These are phyloP conservation scores for Acrossocheilus wenchowensis DNA, from an alignment of 2,797 vertebrate species.

Conservation along the genomic window DNA sequence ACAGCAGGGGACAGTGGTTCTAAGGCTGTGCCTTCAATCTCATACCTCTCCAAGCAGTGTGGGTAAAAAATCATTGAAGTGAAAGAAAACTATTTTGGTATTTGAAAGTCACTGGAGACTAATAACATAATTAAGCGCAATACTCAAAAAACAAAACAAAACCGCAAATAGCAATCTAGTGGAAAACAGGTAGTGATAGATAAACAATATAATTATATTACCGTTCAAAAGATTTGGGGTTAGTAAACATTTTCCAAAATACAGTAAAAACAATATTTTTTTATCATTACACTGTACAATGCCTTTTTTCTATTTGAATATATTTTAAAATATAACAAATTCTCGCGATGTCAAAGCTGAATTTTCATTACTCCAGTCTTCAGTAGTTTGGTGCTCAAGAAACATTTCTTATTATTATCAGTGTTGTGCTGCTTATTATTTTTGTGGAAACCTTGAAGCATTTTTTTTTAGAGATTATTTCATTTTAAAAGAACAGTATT, in stretches of 20 bases:
- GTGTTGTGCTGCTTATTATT: neutral
- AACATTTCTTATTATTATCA: neutral
- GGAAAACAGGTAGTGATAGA: neutral
- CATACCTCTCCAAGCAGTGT: neutral
- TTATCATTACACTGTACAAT: neutral
- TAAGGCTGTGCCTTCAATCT: constrained; percentile 32
- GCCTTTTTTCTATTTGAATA: neutral
- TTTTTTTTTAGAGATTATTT: neutral
- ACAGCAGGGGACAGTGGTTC: constrained; percentile 16
- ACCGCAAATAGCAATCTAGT: neutral
- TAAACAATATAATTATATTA: neutral
- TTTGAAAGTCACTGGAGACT: constrained; percentile 16
- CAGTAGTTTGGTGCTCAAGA: neutral
- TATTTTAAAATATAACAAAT: neutral
- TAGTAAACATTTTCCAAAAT: neutral
- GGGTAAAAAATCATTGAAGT: constrained; percentile 30
- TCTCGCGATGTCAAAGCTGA: neutral
- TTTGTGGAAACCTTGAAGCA: neutral
- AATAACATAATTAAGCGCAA: neutral
- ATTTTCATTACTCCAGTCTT: neutral
- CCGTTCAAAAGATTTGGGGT: neutral
- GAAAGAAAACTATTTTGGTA: constrained; percentile 2
- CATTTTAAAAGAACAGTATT: neutral
- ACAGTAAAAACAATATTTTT: neutral
- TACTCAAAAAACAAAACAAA: neutral